Percentiles rank a stretch among this genome's conserved stretches.
Conservation (phyloP, 2,888 invertebrate species). For the Periphyllus acericola region DNA sequence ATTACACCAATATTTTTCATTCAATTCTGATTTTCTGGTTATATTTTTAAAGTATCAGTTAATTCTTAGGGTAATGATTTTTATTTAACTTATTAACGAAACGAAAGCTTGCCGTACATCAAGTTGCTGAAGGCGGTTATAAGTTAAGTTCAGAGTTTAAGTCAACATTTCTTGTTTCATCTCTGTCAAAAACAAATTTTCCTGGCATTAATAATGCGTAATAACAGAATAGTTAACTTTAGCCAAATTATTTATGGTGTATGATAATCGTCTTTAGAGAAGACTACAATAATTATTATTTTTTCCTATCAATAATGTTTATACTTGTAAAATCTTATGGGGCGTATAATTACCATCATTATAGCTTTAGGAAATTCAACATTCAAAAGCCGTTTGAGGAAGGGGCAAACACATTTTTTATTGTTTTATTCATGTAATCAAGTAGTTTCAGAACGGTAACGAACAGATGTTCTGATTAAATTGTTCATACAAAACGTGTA, state of each 20-base stretch:
- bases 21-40: too few species aligned
- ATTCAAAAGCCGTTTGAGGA: neutral
- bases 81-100: neutral
- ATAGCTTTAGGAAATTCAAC: neutral
- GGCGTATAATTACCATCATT: neutral
- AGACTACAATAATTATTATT: neutral
- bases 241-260: neutral
- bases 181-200: neutral
- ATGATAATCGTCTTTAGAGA: neutral
- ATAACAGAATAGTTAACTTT: neutral
- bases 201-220: neutral
- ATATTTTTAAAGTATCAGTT: too few species aligned
- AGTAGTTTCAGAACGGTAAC: conserved; percentile 11
- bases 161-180: neutral
- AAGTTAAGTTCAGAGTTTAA: neutral
- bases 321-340: neutral
- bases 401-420: neutral
- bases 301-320: neutral
- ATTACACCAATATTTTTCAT: too few species aligned
- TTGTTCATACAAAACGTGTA: conserved; percentile 20
- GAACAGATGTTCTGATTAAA: conserved; percentile 51
- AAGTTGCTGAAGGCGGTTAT: neutral
- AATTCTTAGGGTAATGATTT: neutral
- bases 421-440: conserved; percentile 35
- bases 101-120: neutral